A percentile compares a stretch with the other conserved stretches of the same genome.
Evolutionary conservation across 1,140 invertebrate genomes (phyloP).

Genomic region (Philopotamus ludificatus): DNA sequence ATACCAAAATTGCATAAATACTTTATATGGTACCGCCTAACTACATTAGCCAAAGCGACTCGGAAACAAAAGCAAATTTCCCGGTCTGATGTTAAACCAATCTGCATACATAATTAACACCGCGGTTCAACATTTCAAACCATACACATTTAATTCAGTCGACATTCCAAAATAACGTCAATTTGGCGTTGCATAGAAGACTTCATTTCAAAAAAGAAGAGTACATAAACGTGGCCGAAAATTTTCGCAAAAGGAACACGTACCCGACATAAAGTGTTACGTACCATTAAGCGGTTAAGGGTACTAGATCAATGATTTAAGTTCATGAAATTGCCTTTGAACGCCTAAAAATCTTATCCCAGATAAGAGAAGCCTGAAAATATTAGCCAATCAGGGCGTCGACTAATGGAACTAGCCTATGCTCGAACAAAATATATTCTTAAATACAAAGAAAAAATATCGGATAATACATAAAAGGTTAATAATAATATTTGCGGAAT

Average conservation of each 20-base stretch:
- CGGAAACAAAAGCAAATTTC: neutral
- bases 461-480: too few relatives aligned
- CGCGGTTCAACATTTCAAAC: neutral
- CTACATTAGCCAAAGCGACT: neutral
- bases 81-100: neutral
- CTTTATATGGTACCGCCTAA: too few relatives aligned
- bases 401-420: neutral
- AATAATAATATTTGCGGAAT: too few relatives aligned
- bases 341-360: neutral
- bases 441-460: too few relatives aligned
- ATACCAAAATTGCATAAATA: too few relatives aligned
- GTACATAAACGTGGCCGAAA: too few relatives aligned
- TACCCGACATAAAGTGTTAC: neutral
- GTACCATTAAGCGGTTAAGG: neutral
- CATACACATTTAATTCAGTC: too few relatives aligned
- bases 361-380: neutral
- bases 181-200: too few relatives aligned
- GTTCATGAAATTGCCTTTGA: neutral
- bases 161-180: too few relatives aligned
- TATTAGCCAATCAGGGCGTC: neutral
- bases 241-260: neutral
- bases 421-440: too few relatives aligned
- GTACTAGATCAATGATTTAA: neutral
- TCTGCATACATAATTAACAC: too few relatives aligned
- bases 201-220: too few relatives aligned